phyloP scores from a whole-genome alignment of 2,888 invertebrate genomes.

The Dryocosmus kuriphilus region DNA sequence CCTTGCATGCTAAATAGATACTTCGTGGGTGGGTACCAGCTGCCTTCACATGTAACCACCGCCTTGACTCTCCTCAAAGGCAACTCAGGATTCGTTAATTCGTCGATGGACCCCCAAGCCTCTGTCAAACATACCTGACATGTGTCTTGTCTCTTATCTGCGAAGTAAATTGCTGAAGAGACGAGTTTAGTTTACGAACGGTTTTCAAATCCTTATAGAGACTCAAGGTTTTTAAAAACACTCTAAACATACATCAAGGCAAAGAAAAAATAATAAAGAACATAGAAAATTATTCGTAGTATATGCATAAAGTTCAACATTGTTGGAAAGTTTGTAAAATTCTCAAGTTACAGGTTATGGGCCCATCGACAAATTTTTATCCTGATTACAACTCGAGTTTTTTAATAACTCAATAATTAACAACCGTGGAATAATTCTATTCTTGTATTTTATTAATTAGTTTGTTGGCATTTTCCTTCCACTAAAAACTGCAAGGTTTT shows the following conservation, averaged over 20 bases:
- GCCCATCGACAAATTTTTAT: no score
- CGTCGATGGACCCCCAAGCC: slow-evolving; percentile 61
- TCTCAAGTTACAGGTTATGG: no score
- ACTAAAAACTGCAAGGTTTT: no score
- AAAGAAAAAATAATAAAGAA: neutral
- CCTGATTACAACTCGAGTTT: no score
- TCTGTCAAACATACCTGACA: slow-evolving; percentile 18
- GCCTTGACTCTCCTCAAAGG: slow-evolving; percentile 49
- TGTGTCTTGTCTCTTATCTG: slow-evolving; percentile 14
- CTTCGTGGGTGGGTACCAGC: slow-evolving; percentile 74
- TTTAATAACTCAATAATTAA: no score
- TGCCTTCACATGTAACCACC: slow-evolving; percentile 59
- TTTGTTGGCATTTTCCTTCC: no score
- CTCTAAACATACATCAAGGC: neutral
- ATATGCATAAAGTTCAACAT: no score
- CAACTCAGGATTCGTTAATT: slow-evolving; percentile 65
- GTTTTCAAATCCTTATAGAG: slow-evolving; percentile 1
- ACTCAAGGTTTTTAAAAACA: neutral
- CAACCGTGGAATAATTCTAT: no score
- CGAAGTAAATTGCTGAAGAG: slow-evolving; percentile 30
- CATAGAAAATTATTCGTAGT: neutral
- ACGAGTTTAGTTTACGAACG: neutral
- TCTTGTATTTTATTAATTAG: no score
- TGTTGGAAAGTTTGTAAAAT: no score
- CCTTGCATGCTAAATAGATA: slow-evolving; percentile 73